Conservation (phyloP, 1,140 invertebrate genomes). For the Tyrophagus putrescentiae region DNA sequence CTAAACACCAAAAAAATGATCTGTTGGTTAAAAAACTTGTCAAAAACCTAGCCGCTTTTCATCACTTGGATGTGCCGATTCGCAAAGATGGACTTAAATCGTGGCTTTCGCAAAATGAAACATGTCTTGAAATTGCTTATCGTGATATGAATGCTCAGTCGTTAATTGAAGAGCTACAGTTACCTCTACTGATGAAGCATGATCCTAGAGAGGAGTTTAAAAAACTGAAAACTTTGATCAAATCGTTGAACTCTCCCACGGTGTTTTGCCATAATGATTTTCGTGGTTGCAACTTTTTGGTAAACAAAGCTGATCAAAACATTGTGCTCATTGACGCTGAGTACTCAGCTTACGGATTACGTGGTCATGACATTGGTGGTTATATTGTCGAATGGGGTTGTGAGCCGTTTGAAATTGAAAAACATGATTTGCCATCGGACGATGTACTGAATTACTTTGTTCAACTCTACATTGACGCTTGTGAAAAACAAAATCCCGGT, state of each 20-base stretch:
- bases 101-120: not conserved
- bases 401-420: not conserved
- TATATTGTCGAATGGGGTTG: not conserved
- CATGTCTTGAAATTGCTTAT: not conserved
- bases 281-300: not conserved
- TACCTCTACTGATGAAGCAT: not conserved
- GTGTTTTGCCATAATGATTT: not conserved
- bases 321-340: conserved; percentile 2
- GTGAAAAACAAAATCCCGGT: not conserved
- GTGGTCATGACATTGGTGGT: not conserved
- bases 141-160: not conserved
- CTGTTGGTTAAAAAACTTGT: not conserved
- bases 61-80: not conserved
- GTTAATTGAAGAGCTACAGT: not conserved
- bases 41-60: not conserved
- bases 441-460: not conserved
- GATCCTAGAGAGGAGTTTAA: not conserved
- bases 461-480: conserved; percentile 1
- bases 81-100: not conserved
- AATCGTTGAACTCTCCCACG: not conserved
- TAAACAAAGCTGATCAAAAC: not conserved
- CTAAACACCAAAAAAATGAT: not conserved
- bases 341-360: conserved; percentile 2
- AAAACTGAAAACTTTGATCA: not conserved
- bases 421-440: not conserved